Evolutionary conservation across 2,797 vertebrate genomes (phyloP), one percentile per base, ranked within the genome.

Genomic region (Corythornis leucogaster): DNA sequence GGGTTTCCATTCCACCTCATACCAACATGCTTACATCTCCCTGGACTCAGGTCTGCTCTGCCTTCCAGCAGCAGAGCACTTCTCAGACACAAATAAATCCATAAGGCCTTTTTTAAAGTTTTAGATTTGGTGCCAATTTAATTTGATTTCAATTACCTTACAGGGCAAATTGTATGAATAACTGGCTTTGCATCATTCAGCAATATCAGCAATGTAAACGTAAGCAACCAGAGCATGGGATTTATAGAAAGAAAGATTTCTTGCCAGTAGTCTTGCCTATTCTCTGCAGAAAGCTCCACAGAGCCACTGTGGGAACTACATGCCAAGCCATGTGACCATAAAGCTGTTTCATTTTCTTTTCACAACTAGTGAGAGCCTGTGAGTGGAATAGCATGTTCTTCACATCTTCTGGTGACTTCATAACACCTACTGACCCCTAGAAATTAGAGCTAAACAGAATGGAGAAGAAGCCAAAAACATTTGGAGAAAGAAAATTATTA

Each of bases 141-240:
- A 87, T 59, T 92, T 81, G 17, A 78, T 86, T 90, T 91, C 48
- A 79, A 70, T 79, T 88, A 82, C 53, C 53, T 81, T 88, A 76
- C 48, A 64, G 67, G 63, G 67, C 31, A 91, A 88, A 84, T 51
- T 40, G 15, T 70, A 50, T 11, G 55, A 81, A 24, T 61, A 90
- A 70, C 57, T 92, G 74, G 55, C 64, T 82, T 68, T 53, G 45
- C 63, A 92, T 82, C 84, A 90, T 33, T 69, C 48, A 84, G 54
- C n/a, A 80, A 62, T 5, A 77, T 74, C 66, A 93, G 40, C 89
- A 92, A 84, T 31, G 57, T 77, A 87, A 94, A 83, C 61, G 80
- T 4, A 21, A 69, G 70, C 42, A 83, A 83, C 31, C 78, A 93
- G 48, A 76, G 58, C 74, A 90, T 0, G 7, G 15, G 70, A 74